phyloP scores from a whole-genome alignment of 2,113 vertebrate genomes.

The Psilopsiagon aurifrons region DNA sequence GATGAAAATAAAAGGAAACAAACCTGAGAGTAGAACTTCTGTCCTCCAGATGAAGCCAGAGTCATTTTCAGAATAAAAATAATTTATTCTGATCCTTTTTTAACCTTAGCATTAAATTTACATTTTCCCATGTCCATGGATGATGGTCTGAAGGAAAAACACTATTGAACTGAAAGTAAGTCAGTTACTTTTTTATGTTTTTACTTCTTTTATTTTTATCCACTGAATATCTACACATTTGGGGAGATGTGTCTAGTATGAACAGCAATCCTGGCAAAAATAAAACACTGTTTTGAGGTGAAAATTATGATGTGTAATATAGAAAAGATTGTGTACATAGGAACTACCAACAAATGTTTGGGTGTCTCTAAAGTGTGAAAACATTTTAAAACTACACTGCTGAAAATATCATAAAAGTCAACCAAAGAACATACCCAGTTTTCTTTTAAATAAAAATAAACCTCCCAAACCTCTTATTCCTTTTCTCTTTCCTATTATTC shows the following conservation, averaged over 20 bases:
- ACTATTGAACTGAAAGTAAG: neutral
- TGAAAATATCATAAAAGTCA: neutral
- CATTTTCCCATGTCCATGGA: neutral
- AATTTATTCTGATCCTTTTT: neutral
- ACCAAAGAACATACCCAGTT: neutral
- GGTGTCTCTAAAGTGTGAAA: neutral
- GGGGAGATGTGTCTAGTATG: neutral
- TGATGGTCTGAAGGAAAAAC: neutral
- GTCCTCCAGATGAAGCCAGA: neutral
- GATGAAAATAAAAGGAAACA: neutral
- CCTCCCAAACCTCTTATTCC: neutral
- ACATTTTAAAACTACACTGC: neutral
- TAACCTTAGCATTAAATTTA: neutral
- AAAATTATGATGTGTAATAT: neutral
- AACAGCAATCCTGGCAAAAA: neutral
- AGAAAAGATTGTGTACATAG: neutral
- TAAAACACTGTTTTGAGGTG: neutral
- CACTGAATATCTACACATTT: neutral
- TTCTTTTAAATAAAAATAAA: neutral
- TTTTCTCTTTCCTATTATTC: neutral
- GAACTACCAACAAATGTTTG: neutral
- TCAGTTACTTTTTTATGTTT: neutral
- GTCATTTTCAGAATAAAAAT: neutral
- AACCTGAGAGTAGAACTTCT: rapidly evolving
- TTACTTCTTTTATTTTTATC: neutral